Evolutionary conservation across 1,140 invertebrate species (phyloP).

Genomic region (Orussus abietinus): DNA sequence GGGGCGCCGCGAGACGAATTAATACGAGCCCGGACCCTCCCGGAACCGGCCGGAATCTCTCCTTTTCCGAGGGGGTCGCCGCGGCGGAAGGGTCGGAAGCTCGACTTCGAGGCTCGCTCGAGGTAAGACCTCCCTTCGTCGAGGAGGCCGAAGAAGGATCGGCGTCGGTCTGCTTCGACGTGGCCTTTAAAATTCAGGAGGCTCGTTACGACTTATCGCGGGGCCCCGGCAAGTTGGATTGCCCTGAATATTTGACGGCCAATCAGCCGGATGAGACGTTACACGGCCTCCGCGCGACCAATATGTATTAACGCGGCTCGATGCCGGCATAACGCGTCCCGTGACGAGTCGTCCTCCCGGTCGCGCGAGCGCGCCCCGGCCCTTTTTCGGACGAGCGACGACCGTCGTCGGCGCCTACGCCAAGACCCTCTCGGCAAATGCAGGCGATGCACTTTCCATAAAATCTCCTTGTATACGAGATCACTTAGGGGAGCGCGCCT

Average conservation of each 20-base stretch:
- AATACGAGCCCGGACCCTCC: conserved; percentile 14
- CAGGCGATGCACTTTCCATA: conserved; percentile 54
- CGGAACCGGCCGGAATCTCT: too few relatives aligned
- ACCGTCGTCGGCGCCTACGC: too few relatives aligned
- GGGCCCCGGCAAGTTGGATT: conserved; percentile 39
- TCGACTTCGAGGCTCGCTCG: too few relatives aligned
- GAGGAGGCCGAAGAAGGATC: too few relatives aligned
- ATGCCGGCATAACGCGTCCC: conserved; percentile 7
- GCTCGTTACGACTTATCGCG: conserved; percentile 1
- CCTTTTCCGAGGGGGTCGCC: too few relatives aligned
- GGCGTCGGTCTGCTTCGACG: too few relatives aligned
- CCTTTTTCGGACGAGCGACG: too few relatives aligned
- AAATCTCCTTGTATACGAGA: conserved; percentile 54
- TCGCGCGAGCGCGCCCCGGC: conserved; percentile 36
- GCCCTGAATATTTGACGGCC: conserved; percentile 45
- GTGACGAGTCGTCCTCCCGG: conserved; percentile 37
- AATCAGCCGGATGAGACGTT: conserved; percentile 27
- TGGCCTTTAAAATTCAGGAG: too few relatives aligned
- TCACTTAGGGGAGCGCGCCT: conserved; percentile 44
- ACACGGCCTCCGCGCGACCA: conserved; percentile 15
- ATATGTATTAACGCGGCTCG: conserved; percentile 34
- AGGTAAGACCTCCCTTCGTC: too few relatives aligned
- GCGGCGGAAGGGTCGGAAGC: too few relatives aligned
- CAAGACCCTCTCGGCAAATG: conserved; percentile 39
- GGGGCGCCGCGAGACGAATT: background rate